phyloP scores from a whole-genome alignment of 2,797 vertebrate genomes.

The Sebastes alutus region DNA sequence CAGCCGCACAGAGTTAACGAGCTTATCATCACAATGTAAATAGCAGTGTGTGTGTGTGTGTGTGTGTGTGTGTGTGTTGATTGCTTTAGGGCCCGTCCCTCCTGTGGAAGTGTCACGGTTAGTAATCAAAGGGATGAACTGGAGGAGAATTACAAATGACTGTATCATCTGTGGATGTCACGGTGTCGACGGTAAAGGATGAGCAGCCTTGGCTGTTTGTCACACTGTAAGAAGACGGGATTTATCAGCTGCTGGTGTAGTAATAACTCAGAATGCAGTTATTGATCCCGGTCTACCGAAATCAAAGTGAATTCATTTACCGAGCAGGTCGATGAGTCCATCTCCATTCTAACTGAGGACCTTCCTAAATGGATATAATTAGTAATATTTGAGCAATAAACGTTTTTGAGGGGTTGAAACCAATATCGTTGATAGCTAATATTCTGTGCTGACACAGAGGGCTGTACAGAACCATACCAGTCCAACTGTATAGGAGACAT shows the following conservation, averaged over 20 bases:
- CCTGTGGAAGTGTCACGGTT: conserved; percentile 50
- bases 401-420: not conserved
- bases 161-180: conserved; percentile 15
- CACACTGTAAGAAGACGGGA: conserved; percentile 13
- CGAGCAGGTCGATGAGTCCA: not conserved
- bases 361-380: not conserved
- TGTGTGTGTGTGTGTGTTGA: conserved; percentile 9
- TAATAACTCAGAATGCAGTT: conserved; percentile 6
- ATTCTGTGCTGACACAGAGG: not conserved
- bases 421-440: not conserved
- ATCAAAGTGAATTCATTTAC: conserved; percentile 37
- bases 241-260: conserved; percentile 1
- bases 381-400: not conserved
- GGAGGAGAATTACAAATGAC: conserved; percentile 59
- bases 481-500: not conserved
- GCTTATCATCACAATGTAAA: conserved; percentile 81
- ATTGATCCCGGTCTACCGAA: conserved; percentile 35
- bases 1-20: conserved; percentile 75
- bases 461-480: not conserved
- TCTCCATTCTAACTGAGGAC: not conserved
- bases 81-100: conserved; percentile 48
- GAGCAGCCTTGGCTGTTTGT: conserved; percentile 26
- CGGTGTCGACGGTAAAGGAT: conserved; percentile 5
- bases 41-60: conserved; percentile 35
- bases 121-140: conserved; percentile 67